Evolutionary conservation across 2,888 invertebrate species (phyloP).

Genomic region (Gymnoscelis rufifasciata): DNA sequence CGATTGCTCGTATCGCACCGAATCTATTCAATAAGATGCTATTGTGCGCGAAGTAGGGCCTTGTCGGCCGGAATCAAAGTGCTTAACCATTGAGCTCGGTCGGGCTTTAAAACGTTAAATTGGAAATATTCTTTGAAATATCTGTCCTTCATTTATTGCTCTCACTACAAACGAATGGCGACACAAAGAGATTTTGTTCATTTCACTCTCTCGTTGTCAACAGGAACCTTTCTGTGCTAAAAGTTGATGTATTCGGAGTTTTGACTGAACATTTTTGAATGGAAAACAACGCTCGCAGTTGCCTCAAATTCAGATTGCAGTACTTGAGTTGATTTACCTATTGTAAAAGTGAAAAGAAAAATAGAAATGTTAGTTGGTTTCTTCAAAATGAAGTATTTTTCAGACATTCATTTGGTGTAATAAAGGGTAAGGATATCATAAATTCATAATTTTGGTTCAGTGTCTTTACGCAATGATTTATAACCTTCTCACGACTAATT

Average conservation of each 20-base stretch:
- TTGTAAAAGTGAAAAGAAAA: too few species aligned
- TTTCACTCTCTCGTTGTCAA: constrained; percentile 2
- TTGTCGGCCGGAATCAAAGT: constrained; percentile 11
- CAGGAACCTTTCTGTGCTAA: background rate
- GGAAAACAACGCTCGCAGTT: constrained; percentile 6
- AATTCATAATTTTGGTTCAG: too few species aligned
- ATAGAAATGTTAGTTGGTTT: too few species aligned
- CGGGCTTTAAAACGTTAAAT: constrained; percentile 6
- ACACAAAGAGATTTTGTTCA: constrained; percentile 3
- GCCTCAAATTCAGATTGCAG: too few species aligned
- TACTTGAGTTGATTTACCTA: too few species aligned
- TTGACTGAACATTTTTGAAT: background rate
- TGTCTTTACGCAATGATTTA: too few species aligned
- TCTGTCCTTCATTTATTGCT: background rate
- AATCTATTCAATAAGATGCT: constrained; percentile 19
- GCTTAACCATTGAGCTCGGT: constrained; percentile 5
- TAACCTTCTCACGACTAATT: too few species aligned
- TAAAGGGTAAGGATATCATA: too few species aligned
- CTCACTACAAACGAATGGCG: constrained; percentile 3
- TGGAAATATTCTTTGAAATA: constrained; percentile 7
- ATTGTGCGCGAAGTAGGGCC: constrained; percentile 16
- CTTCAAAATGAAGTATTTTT: too few species aligned
- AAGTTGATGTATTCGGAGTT: constrained; percentile 2
- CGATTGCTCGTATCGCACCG: constrained; percentile 16
- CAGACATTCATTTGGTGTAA: too few species aligned